A percentile compares a stretch with the other conserved stretches of the same genome.
phyloP scores from a whole-genome alignment of 2,113 vertebrate genomes.

The Hydropotes inermis region DNA sequence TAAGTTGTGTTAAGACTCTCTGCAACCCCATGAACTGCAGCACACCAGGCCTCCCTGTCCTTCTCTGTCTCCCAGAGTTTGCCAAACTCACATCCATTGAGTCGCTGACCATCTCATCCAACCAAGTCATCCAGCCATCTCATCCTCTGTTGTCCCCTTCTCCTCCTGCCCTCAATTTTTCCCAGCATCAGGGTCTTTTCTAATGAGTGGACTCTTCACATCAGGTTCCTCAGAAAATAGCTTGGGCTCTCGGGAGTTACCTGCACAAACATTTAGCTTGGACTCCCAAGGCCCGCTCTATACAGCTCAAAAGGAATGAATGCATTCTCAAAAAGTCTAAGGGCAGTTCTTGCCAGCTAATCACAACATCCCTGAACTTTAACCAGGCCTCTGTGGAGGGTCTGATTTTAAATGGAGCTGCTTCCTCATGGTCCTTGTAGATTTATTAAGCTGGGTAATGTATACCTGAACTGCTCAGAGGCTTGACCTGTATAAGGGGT shows the following conservation, averaged over 20 bases:
- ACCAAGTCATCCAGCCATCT: neutral
- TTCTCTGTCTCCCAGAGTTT: neutral
- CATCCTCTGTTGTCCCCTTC: neutral
- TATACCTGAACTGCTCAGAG: neutral
- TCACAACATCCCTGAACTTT: neutral
- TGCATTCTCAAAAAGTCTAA: neutral
- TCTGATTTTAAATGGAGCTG: constrained; percentile 32
- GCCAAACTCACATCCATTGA: neutral
- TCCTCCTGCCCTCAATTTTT: neutral
- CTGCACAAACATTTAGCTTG: neutral
- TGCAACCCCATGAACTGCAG: neutral
- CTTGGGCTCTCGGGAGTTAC: neutral
- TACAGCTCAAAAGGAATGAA: neutral
- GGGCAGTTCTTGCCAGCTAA: neutral
- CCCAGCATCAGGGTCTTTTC: neutral
- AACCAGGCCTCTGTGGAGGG: neutral
- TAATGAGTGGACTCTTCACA: neutral
- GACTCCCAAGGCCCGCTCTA: neutral
- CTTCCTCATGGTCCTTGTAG: neutral
- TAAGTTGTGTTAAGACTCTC: neutral
- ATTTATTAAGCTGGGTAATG: neutral
- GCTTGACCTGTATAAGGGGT: neutral
- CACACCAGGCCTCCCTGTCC: neutral
- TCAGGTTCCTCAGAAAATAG: constrained; percentile 11
- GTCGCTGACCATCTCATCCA: neutral